Evolutionary conservation across 2,113 vertebrate genomes (phyloP).

Genomic region (Bos indicus): DNA sequence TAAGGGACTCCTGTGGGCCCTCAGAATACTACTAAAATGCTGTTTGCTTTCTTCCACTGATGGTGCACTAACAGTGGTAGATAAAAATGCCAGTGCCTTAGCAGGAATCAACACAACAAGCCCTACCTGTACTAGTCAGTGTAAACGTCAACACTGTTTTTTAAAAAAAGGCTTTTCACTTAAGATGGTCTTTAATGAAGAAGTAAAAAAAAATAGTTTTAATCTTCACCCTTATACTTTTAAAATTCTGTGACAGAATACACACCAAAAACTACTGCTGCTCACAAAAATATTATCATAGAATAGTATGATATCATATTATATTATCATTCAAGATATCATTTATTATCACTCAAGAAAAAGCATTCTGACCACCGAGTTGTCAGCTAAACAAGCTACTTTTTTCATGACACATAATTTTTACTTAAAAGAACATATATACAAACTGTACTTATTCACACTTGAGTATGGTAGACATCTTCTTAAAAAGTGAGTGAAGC

Average conservation of each 20-base stretch:
- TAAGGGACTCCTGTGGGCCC: background rate
- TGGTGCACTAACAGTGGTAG: background rate
- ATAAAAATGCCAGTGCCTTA: background rate
- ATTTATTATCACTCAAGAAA: background rate
- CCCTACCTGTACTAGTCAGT: background rate
- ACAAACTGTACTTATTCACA: background rate
- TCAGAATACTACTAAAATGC: background rate
- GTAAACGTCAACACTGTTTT: background rate
- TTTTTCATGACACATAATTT: background rate
- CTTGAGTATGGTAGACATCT: background rate
- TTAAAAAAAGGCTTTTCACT: background rate
- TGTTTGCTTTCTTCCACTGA: background rate
- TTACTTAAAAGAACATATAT: background rate
- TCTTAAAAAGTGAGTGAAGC: background rate
- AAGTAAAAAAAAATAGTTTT: background rate
- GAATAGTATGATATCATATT: background rate
- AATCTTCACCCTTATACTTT: background rate
- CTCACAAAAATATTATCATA: background rate
- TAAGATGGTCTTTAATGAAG: background rate
- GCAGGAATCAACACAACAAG: background rate
- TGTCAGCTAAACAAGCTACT: background rate
- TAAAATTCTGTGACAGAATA: background rate
- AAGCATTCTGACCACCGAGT: background rate
- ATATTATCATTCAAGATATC: background rate
- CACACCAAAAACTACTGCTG: background rate